Evolutionary conservation across 2,113 vertebrate species (phyloP).

Genomic region (Plectropomus leopardus): DNA sequence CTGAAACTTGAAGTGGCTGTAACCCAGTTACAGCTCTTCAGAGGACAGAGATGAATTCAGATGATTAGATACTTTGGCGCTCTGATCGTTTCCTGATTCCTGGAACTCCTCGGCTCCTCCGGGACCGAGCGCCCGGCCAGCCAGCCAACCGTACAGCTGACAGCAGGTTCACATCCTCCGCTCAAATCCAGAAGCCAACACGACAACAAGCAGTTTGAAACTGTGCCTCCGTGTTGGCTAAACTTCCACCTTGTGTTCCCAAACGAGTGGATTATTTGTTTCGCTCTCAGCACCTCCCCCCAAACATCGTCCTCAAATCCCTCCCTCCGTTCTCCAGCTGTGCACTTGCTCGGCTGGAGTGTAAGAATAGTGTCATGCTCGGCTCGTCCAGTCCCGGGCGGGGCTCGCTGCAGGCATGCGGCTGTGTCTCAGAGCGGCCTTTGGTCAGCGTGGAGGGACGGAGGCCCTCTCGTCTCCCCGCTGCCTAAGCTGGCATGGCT

Average conservation of each 20-base stretch:
- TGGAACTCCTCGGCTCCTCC: slow-evolving; percentile 56
- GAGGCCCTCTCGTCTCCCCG: slow-evolving; percentile 35
- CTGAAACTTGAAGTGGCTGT: slow-evolving; percentile 1
- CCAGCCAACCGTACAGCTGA: slow-evolving; percentile 70
- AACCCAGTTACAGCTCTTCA: background rate
- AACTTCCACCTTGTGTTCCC: slow-evolving; percentile 55
- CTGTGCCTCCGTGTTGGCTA: slow-evolving; percentile 58
- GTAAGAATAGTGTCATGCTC: slow-evolving; percentile 71
- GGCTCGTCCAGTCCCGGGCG: slow-evolving; percentile 46
- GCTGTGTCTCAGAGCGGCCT: slow-evolving; percentile 43
- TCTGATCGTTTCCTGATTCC: slow-evolving; percentile 63
- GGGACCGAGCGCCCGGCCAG: slow-evolving; percentile 50
- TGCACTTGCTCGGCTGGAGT: slow-evolving; percentile 30
- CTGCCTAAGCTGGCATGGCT: slow-evolving; percentile 73
- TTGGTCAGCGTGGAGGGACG: slow-evolving; percentile 57
- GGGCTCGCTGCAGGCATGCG: slow-evolving; percentile 64
- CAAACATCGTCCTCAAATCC: slow-evolving; percentile 6
- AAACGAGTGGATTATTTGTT: slow-evolving; percentile 65
- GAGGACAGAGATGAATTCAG: slow-evolving; percentile 31
- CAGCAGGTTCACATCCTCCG: slow-evolving; percentile 74
- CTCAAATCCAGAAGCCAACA: slow-evolving; percentile 44
- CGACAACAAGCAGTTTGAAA: slow-evolving; percentile 54
- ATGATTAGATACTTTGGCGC: slow-evolving; percentile 49
- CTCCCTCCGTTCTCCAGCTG: slow-evolving; percentile 62
- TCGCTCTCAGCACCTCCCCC: background rate